A percentile compares a stretch with the other conserved stretches of the same genome.
These are phyloP conservation scores for Delia radicum DNA, from an alignment of 1,140 invertebrate genomes.

Conservation along the genomic window DNA sequence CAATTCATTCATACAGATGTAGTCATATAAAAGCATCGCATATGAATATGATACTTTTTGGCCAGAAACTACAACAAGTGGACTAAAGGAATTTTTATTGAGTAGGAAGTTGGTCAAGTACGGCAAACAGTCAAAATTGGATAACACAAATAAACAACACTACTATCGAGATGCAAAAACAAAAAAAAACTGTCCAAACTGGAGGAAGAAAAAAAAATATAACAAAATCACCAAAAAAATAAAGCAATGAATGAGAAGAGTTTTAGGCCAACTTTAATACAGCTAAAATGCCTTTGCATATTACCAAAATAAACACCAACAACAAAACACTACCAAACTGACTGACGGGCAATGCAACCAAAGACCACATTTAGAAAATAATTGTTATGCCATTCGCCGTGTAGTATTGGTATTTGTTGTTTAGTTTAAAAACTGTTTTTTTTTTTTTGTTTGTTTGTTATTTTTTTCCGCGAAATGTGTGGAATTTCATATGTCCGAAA, in stretches of 20 bases:
- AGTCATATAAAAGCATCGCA: not conserved
- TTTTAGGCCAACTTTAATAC: not conserved
- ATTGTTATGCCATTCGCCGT: too few relatives aligned
- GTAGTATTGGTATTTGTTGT: too few relatives aligned
- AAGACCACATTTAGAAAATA: not conserved
- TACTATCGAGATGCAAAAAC: not conserved
- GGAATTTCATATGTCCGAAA: not conserved
- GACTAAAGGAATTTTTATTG: conserved; percentile 1
- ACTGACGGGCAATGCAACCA: not conserved
- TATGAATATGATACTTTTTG: not conserved
- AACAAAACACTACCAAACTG: not conserved
- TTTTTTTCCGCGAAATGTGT: not conserved
- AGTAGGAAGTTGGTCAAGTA: conserved; percentile 1
- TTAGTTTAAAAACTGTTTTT: not conserved
- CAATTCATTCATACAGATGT: not conserved
- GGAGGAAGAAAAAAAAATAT: not conserved
- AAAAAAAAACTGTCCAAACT: not conserved
- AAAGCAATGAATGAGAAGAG: too few relatives aligned
- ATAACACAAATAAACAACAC: not conserved
- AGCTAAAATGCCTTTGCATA: not conserved
- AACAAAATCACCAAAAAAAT: not conserved
- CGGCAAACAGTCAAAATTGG: not conserved
- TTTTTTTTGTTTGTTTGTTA: not conserved
- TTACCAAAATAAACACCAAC: not conserved
- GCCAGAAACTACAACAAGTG: not conserved